A percentile compares a stretch with the other conserved stretches of the same genome.
These are phyloP conservation scores for Lycaon pictus DNA, from an alignment of 2,113 vertebrate species.

Conservation along the genomic window DNA sequence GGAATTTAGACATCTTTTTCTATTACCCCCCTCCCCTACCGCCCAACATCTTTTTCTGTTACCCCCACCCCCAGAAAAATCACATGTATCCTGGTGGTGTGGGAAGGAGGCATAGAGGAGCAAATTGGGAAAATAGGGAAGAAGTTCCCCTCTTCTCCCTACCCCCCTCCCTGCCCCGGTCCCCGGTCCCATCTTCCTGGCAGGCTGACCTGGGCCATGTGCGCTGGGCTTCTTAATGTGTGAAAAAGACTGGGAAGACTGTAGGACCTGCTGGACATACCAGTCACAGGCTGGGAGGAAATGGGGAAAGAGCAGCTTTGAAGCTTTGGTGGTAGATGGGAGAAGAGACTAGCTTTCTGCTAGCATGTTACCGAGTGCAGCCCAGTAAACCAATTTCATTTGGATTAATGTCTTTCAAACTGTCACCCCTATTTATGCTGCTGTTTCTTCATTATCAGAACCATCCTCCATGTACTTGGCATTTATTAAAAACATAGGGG, in stretches of 20 bases:
- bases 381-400: neutral
- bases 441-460: neutral
- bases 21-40: neutral
- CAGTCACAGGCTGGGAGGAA: neutral
- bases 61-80: neutral
- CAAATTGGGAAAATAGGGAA: neutral
- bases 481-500: neutral
- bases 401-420: neutral
- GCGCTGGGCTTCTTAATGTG: neutral
- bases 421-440: neutral
- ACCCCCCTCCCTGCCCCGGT: too few species aligned
- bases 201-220: neutral
- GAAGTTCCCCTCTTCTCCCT: too few species aligned
- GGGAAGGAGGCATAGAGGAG: neutral
- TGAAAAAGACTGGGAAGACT: neutral
- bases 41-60: neutral
- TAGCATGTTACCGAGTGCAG: neutral
- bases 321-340: too few species aligned
- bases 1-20: neutral
- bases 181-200: neutral
- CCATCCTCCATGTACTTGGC: rapidly evolving
- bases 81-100: neutral
- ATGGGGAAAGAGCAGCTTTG: neutral
- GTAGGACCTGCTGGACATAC: neutral
- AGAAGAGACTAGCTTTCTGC: neutral